These are phyloP conservation scores for Myiozetetes cayanensis DNA, from an alignment of 2,113 vertebrate species.

Conservation along the genomic window DNA sequence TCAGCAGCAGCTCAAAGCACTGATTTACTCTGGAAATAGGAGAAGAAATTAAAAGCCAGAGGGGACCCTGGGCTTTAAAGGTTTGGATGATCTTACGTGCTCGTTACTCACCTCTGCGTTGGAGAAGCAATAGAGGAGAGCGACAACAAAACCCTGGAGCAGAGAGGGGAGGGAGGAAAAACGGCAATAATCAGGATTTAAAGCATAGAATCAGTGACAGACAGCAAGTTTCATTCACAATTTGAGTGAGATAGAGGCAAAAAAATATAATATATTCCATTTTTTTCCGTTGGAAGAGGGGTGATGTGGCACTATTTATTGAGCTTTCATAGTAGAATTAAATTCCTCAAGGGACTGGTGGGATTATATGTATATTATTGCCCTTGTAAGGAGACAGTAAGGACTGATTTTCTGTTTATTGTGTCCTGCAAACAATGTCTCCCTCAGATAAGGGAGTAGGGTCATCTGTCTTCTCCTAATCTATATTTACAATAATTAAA, in stretches of 20 bases:
- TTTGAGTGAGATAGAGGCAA: background rate
- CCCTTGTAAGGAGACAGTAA: background rate
- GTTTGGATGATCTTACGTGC: background rate
- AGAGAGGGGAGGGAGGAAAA: background rate
- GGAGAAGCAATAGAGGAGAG: slow-evolving; percentile 72
- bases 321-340: background rate
- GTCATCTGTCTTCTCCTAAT: background rate
- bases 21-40: background rate
- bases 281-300: background rate
- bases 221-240: background rate
- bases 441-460: background rate
- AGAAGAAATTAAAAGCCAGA: fast-evolving
- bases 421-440: background rate
- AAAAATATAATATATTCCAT: background rate
- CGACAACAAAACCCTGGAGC: slow-evolving; percentile 68
- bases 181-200: background rate
- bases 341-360: background rate
- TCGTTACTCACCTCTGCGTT: slow-evolving; percentile 71
- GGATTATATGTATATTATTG: background rate
- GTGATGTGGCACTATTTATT: background rate
- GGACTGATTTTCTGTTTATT: background rate
- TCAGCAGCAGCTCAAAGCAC: background rate
- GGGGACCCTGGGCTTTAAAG: background rate
- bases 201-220: background rate
- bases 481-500: background rate